Conservation (phyloP, 2,113 vertebrate species). For the Papio anubis region DNA sequence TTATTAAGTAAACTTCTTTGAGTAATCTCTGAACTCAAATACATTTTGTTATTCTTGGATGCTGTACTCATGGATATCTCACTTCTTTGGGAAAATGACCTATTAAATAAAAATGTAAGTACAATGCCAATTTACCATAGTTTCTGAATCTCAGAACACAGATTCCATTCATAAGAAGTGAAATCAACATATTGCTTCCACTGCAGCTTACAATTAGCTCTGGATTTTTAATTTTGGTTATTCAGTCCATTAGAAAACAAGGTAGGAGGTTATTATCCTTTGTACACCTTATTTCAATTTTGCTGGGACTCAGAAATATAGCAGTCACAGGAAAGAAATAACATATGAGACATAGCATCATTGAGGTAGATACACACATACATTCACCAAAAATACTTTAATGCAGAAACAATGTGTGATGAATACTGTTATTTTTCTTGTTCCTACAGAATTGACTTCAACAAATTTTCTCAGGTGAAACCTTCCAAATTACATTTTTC, state of each 20-base stretch:
- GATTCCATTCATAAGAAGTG: not conserved
- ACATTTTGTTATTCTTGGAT: not conserved
- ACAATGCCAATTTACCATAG: not conserved
- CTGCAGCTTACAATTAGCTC: not conserved
- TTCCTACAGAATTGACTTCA: not conserved
- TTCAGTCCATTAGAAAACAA: conserved; percentile 33
- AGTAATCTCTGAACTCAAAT: not conserved
- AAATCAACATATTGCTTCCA: not conserved
- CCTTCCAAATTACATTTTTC: conserved; percentile 6
- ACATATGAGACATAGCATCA: not conserved
- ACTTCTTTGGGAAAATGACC: not conserved
- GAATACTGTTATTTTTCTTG: not conserved
- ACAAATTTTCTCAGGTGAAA: conserved; percentile 24
- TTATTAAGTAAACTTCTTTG: not conserved
- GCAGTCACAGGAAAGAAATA: not conserved
- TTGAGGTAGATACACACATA: not conserved
- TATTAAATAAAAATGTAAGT: conserved; percentile 32
- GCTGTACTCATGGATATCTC: not conserved
- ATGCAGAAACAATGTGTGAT: not conserved
- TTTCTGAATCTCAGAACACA: not conserved
- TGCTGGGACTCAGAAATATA: not conserved
- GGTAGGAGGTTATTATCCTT: not conserved
- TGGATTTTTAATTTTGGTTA: not conserved
- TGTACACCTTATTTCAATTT: conserved; percentile 2
- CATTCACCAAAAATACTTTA: not conserved